Percentiles rank a stretch among this genome's conserved stretches.
phyloP scores from a whole-genome alignment of 2,797 vertebrate species.

The Taeniopygia guttata region DNA sequence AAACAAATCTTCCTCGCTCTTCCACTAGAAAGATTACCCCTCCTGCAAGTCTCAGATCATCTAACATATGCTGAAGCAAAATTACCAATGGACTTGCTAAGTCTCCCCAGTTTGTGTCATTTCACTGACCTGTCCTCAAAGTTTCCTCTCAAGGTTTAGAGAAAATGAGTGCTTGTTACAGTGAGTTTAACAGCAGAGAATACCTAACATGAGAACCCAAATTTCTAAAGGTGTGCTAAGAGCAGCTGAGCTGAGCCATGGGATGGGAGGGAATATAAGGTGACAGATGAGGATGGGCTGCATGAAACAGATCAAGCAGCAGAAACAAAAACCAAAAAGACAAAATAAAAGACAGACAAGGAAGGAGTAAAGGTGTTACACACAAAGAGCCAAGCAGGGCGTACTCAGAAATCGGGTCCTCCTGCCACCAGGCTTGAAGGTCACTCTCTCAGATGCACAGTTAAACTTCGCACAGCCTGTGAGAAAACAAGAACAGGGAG shows the following conservation, averaged over 20 bases:
- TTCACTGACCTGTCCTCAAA: background rate
- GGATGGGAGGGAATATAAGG: constrained; percentile 57
- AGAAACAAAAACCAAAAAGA: constrained; percentile 53
- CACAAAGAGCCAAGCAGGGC: constrained; percentile 99
- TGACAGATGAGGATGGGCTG: constrained; percentile 66
- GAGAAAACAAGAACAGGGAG: constrained; percentile 79
- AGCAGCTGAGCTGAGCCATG: constrained; percentile 68
- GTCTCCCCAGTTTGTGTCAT: background rate
- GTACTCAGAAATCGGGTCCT: constrained; percentile 99
- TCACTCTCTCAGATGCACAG: constrained; percentile 98
- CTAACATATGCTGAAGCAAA: background rate
- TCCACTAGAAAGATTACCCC: background rate
- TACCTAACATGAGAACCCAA: constrained; percentile 51
- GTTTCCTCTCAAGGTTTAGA: background rate
- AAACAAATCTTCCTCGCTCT: background rate
- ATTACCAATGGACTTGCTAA: background rate
- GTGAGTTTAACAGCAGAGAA: background rate
- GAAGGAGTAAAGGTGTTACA: constrained; percentile 97
- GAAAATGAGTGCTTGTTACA: background rate
- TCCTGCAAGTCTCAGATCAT: background rate
- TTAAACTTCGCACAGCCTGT: constrained; percentile 99
- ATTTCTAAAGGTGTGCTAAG: constrained; percentile 64
- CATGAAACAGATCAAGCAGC: constrained; percentile 71
- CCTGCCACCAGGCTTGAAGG: constrained; percentile 97
- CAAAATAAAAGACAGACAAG: constrained; percentile 78